phyloP scores from a whole-genome alignment of 2,888 invertebrate genomes.

The Ennomos quercinarius region DNA sequence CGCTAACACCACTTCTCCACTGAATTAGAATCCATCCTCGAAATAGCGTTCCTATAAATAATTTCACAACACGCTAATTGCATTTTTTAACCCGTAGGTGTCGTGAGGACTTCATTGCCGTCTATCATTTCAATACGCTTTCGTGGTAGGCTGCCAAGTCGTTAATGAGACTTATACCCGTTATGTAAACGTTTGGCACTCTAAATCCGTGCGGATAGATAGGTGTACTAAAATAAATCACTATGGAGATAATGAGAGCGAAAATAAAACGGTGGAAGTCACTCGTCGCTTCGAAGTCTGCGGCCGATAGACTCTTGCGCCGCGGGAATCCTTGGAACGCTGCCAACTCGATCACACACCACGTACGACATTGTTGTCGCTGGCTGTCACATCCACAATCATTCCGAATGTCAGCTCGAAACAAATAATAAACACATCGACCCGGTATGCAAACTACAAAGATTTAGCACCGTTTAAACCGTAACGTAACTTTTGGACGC shows the following conservation, averaged over 20 bases:
- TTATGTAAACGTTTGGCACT: slow-evolving; percentile 70
- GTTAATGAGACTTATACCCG: slow-evolving; percentile 75
- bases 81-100: slow-evolving; percentile 57
- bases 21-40: slow-evolving; percentile 61
- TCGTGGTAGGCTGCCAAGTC: slow-evolving; percentile 68
- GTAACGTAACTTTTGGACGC: slow-evolving; percentile 63
- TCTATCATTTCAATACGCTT: slow-evolving; percentile 68
- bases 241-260: slow-evolving; percentile 81
- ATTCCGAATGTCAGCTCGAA: slow-evolving; percentile 54
- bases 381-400: slow-evolving; percentile 53
- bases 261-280: slow-evolving; percentile 80
- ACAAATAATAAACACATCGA: slow-evolving; percentile 55
- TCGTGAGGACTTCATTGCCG: slow-evolving; percentile 74
- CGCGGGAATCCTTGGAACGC: slow-evolving; percentile 60
- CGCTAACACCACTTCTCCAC: slow-evolving; percentile 56
- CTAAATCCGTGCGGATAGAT: slow-evolving; percentile 61
- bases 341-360: slow-evolving; percentile 74
- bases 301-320: slow-evolving; percentile 66
- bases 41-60: slow-evolving; percentile 64
- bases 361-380: slow-evolving; percentile 57
- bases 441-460: slow-evolving; percentile 44
- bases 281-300: slow-evolving; percentile 73
- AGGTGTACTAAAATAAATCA: slow-evolving; percentile 78
- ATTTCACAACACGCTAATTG: slow-evolving; percentile 69
- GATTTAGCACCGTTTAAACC: slow-evolving; percentile 59